These are phyloP conservation scores for Seriola aureovittata DNA, from an alignment of 2,113 vertebrate species.

Conservation along the genomic window DNA sequence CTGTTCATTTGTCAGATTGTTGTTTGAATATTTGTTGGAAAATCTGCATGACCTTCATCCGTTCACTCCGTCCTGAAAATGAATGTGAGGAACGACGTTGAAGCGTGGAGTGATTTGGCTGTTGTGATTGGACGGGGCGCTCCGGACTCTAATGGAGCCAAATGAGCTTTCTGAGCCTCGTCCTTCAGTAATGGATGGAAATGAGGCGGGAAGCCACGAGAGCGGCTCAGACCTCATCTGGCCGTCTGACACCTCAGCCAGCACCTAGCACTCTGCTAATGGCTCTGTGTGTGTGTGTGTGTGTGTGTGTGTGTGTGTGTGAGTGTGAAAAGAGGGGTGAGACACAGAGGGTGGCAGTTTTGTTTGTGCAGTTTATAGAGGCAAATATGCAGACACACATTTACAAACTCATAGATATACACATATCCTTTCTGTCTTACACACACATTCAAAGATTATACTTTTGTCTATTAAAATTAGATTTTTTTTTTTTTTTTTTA, in stretches of 20 bases:
- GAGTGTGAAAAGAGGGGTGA: background rate
- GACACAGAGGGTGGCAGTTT: slow-evolving; percentile 22
- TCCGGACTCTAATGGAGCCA: slow-evolving; percentile 38
- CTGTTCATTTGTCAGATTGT: background rate
- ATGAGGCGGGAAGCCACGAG: slow-evolving; percentile 46
- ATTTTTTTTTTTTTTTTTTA: no score
- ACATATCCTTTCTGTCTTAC: no score
- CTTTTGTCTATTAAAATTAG: no score
- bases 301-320: slow-evolving; percentile 41
- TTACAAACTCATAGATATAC: background rate
- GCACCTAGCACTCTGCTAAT: slow-evolving; percentile 44
- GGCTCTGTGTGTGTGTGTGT: slow-evolving; percentile 34
- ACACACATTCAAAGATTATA: background rate
- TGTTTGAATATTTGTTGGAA: background rate
- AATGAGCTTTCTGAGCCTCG: slow-evolving; percentile 43
- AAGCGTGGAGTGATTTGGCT: background rate
- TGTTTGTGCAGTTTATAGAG: slow-evolving; percentile 42
- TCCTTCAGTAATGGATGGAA: slow-evolving; percentile 56
- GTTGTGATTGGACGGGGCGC: slow-evolving; percentile 30
- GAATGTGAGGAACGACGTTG: background rate
- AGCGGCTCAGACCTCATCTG: slow-evolving; percentile 50
- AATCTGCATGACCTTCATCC: slow-evolving; percentile 7
- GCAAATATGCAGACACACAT: slow-evolving; percentile 8
- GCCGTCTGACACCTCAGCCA: slow-evolving; percentile 50
- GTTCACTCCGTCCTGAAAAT: background rate